Conservation (phyloP, 2,113 vertebrate genomes). For the Anguilla rostrata region DNA sequence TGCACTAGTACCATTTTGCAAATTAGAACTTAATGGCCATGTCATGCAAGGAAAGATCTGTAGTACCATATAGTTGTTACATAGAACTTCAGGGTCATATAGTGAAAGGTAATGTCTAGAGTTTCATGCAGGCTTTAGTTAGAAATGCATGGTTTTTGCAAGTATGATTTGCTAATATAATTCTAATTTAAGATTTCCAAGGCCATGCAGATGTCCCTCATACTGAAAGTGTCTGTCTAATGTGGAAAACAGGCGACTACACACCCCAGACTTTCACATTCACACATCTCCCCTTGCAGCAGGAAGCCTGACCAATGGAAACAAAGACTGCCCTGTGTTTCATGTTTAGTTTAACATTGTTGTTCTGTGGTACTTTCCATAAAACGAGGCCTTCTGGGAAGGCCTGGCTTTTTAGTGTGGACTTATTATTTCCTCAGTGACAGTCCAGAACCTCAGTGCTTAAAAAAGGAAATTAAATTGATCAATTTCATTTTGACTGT, state of each 20-base stretch:
- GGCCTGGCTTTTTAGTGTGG: constrained; percentile 47
- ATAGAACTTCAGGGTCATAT: no score
- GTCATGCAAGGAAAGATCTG: background rate
- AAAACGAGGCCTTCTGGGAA: constrained; percentile 34
- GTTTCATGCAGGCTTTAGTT: background rate
- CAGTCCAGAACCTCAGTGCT: background rate
- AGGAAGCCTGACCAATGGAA: background rate
- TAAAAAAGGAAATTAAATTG: background rate
- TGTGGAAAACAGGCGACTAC: background rate
- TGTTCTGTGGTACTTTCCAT: constrained; percentile 28
- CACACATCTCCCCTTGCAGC: background rate
- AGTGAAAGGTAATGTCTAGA: no score
- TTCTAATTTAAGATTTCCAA: background rate
- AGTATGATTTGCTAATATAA: background rate
- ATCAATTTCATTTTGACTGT: background rate
- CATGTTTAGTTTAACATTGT: constrained; percentile 47
- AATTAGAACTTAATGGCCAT: background rate
- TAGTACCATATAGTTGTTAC: background rate
- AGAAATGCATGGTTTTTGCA: background rate
- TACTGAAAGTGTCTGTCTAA: background rate
- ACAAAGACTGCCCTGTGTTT: background rate
- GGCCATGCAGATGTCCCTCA: background rate
- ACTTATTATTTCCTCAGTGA: constrained; percentile 4
- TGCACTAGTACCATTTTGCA: background rate
- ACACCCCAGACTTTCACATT: background rate